A percentile compares a stretch with the other conserved stretches of the same genome.
phyloP scores from a whole-genome alignment of 92 coral and sea anemone species.

The Phenganax subtilis region DNA sequence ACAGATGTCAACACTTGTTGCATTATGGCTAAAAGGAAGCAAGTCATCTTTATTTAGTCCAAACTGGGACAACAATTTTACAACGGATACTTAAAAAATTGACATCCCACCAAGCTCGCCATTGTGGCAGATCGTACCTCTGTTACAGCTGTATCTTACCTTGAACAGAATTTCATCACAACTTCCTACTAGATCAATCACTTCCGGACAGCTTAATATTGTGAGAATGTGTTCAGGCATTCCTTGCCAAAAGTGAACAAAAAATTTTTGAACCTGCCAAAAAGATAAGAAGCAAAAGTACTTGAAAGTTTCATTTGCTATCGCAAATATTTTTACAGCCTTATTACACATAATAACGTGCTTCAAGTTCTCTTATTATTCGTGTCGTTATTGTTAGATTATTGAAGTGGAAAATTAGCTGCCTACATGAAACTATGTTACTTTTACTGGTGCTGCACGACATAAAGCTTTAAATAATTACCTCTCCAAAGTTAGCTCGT shows the following conservation, averaged over 20 bases:
- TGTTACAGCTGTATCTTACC: conserved; percentile 35
- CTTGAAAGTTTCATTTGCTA: neutral
- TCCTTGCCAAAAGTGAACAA: conserved; percentile 99
- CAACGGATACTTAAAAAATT: too few relatives aligned
- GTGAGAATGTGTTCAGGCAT: conserved; percentile 97
- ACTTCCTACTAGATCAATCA: conserved; percentile 75
- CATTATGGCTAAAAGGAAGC: too few relatives aligned
- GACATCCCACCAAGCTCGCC: too few relatives aligned
- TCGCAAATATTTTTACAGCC: neutral
- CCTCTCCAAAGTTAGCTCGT: conserved; percentile 99
- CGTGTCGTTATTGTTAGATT: neutral
- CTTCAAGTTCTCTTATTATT: neutral
- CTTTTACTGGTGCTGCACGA: neutral
- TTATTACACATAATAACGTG: neutral
- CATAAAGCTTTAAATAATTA: conserved; percentile 6
- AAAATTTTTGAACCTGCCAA: conserved; percentile 84
- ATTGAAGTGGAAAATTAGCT: neutral
- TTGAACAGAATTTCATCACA: conserved; percentile 88
- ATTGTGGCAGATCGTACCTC: neutral
- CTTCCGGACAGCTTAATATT: conserved; percentile 75
- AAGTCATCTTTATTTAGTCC: too few relatives aligned
- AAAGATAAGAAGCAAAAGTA: neutral
- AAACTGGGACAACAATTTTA: too few relatives aligned
- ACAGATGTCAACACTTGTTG: too few relatives aligned
- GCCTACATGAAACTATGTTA: neutral